Evolutionary conservation across 2,797 vertebrate genomes (phyloP), one percentile per base, ranked within the genome.

Genomic region (Manis pentadactyla): DNA sequence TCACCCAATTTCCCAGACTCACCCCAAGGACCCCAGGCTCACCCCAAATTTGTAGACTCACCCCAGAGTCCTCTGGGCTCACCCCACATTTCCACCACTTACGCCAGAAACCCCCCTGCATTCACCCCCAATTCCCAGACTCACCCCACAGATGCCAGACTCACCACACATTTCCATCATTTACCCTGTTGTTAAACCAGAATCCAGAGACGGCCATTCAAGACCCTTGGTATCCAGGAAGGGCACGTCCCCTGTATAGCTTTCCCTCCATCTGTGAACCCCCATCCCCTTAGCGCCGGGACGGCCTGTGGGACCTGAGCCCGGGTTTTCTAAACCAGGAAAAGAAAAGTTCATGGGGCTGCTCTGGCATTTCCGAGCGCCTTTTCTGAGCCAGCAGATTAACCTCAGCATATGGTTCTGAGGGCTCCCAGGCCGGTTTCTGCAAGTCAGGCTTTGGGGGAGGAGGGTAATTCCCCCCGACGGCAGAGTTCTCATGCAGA

Each of bases 161-260:
- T 53, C 46, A 53, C 31, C 46, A 10, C 42, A 49, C 0, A 49
- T 74, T 5, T 18, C 27, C 42, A 15, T 46, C 69, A 15, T 7
- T 42, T 13, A 29, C 69, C 69, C 31, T 34, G 19, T 53, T n/a
- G 31, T 77, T 31, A 7, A 9, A 34, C 21, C 19, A 2, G 31
- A 77, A 25, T 19, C 55, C 6, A 34, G 74, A 77, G 74, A 77
- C 19, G 2, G 12, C 12, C 49, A 13, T 3, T 23, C 4, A 69
- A 39, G 66, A 74, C 42, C 8, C 14, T 17, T 9, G 10, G 31
- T 31, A n/a, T 12, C 46, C 10, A 1, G 29, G 73, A n/a, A 75
- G 73, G 46, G 29, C 0, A 19, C 29, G 0, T 46, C 25, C 6
- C 39, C 46, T 75, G 9, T 2, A 1, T 0, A 4, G 23, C 17